Conservation (phyloP, 2,888 invertebrate species). For the Macrosiphum euphorbiae region DNA sequence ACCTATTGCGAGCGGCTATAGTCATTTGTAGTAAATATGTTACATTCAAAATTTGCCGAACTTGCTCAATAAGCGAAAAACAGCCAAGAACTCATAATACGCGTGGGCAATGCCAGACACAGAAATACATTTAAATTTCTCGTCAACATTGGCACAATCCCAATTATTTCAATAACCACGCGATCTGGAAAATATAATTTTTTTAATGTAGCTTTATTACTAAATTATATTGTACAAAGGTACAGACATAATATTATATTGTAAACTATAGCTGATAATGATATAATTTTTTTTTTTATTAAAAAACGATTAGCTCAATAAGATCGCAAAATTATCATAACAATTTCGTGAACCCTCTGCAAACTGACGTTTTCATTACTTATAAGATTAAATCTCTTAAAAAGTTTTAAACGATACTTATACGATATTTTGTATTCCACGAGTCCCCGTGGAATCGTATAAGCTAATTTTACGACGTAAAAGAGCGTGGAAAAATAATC, state of each 20-base stretch:
- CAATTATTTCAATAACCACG: not conserved
- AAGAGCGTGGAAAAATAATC: not conserved
- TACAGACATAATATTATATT: too few species aligned
- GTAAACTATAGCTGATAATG: too few species aligned
- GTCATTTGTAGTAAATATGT: not conserved
- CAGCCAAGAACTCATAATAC: not conserved
- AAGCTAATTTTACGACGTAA: not conserved
- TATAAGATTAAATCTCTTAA: not conserved
- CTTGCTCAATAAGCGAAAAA: not conserved
- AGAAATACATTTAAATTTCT: not conserved
- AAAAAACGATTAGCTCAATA: not conserved
- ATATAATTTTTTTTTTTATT: not conserved
- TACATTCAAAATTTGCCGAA: not conserved
- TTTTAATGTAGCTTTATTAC: too few species aligned
- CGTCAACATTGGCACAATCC: not conserved
- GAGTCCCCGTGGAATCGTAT: too few species aligned
- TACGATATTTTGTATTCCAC: too few species aligned
- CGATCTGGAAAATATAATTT: not conserved
- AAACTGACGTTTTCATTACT: not conserved
- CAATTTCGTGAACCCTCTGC: not conserved
- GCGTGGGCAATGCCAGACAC: not conserved
- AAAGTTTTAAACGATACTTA: too few species aligned
- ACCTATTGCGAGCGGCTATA: not conserved
- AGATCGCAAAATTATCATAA: not conserved
- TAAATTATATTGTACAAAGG: too few species aligned